Base-by-base conservation (phyloP, 2,113 vertebrate genomes). In the Pelobates fuscus region DNA sequence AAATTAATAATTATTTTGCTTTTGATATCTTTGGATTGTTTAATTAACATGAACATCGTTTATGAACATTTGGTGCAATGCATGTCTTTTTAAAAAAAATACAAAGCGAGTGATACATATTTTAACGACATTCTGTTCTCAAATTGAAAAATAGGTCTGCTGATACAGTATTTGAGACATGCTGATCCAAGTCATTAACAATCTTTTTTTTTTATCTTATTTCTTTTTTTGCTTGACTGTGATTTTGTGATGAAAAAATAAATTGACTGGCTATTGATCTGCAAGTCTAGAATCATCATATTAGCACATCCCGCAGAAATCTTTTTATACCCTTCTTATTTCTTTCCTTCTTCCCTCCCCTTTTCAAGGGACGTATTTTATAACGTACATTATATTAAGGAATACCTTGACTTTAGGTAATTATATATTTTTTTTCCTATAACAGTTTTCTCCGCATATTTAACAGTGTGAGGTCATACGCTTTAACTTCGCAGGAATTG, bases 401-500 rank as follows among this genome's bases (percentile, higher is more conserved):
- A 85, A 90, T 83, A 82, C 79, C 74, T 82, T 82, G 78, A 76
- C 79, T 80, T 79, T 83, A 81, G 30, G 80, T 78, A 29, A 78
- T 87, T 86, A 85, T 82, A 81, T 85, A 75, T 84, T 81, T 37
- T 37, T 37, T 37, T 37, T 37, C 32, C 77, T 58, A 67, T 82
- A 71, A 79, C 79, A 74, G 63, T 44, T 72, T 85, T 63, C 78
- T 83, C 80, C 81, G 78, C 83, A 81, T 88, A 84, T 86, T 57
- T 79, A 79, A 79, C 84, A 77, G 86, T 85, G 79, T 81, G 84
- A 86, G 83, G 81, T 80, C 84, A 58, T 68, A 5, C 75, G 69
- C 54, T 5, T 24, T 79, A 83, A 74, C 71, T 5, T 74, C 78
- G 80, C 74, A 81, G 81, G 73, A 82, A 80, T 77, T 80, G 81